These are phyloP conservation scores for Meliscaeva auricollis DNA, from an alignment of 2,888 invertebrate genomes.

Conservation along the genomic window DNA sequence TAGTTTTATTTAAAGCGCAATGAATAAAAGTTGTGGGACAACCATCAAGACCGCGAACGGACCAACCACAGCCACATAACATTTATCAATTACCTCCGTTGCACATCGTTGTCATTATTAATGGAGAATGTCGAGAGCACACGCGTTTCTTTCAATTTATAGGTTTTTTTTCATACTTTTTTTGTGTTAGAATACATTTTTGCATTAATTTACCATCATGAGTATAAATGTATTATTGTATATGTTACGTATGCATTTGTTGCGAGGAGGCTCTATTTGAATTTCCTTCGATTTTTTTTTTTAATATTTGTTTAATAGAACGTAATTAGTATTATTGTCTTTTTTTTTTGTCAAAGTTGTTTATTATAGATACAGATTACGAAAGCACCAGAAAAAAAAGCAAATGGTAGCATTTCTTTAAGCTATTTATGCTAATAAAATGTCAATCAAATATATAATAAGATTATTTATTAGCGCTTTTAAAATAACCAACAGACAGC, in stretches of 20 bases:
- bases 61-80: slow-evolving; percentile 9
- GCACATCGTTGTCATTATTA: slow-evolving; percentile 59
- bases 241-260: not conserved
- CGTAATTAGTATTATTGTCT: slow-evolving; percentile 27
- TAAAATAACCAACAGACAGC: slow-evolving; percentile 27
- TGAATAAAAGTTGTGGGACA: slow-evolving; percentile 22
- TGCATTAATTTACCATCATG: not conserved
- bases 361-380: slow-evolving; percentile 21
- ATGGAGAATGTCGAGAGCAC: slow-evolving; percentile 59
- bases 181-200: not conserved
- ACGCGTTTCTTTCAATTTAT: slow-evolving; percentile 58
- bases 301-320: not conserved
- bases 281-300: slow-evolving; percentile 1
- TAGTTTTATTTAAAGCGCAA: not conserved
- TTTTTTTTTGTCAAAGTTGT: slow-evolving; percentile 6
- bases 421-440: slow-evolving; percentile 62
- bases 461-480: slow-evolving; percentile 54
- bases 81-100: slow-evolving; percentile 48
- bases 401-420: slow-evolving; percentile 22
- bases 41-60: slow-evolving; percentile 15
- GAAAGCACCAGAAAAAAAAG: slow-evolving; percentile 15
- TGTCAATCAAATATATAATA: slow-evolving; percentile 53
- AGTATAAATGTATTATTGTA: too few relatives aligned
- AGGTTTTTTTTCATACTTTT: not conserved
- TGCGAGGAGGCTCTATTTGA: not conserved